Evolutionary conservation across 2,888 invertebrate genomes (phyloP).

Genomic region (Lasioglossum pauxillum): DNA sequence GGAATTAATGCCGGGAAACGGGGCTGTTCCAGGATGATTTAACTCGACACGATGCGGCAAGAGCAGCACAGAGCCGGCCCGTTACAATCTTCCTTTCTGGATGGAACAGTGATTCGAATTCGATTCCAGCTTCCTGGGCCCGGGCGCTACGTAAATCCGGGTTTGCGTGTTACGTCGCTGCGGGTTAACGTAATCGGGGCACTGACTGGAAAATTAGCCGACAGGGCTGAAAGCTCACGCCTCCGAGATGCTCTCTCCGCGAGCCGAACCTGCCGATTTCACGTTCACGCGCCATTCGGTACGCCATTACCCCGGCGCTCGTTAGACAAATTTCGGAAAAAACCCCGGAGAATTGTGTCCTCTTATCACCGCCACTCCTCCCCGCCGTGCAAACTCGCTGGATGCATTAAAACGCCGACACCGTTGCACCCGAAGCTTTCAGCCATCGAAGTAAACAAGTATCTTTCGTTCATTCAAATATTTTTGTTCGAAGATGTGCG

Average conservation of each 20-base stretch:
- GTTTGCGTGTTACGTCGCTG: constrained; percentile 51
- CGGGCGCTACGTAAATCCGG: constrained; percentile 49
- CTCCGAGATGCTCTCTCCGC: constrained; percentile 14
- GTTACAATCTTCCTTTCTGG: constrained; percentile 46
- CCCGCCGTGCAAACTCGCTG: neutral
- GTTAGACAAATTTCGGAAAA: constrained; percentile 13
- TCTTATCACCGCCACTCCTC: neutral
- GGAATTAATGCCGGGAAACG: constrained; percentile 62
- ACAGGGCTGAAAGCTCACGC: constrained; percentile 51
- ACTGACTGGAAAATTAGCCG: constrained; percentile 62
- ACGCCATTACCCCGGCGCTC: neutral
- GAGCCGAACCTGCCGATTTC: constrained; percentile 22
- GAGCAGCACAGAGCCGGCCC: neutral
- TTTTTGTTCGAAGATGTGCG: neutral
- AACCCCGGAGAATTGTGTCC: neutral
- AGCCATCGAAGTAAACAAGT: neutral
- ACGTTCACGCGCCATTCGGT: neutral
- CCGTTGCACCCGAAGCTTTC: neutral
- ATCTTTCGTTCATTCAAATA: neutral
- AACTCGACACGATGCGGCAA: constrained; percentile 50
- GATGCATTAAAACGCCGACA: neutral
- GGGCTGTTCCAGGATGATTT: constrained; percentile 60
- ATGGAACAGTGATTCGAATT: constrained; percentile 56
- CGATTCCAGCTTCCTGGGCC: constrained; percentile 44
- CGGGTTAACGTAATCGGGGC: constrained; percentile 51